phyloP scores from a whole-genome alignment of 2,113 vertebrate genomes.

The Anas platyrhynchos region DNA sequence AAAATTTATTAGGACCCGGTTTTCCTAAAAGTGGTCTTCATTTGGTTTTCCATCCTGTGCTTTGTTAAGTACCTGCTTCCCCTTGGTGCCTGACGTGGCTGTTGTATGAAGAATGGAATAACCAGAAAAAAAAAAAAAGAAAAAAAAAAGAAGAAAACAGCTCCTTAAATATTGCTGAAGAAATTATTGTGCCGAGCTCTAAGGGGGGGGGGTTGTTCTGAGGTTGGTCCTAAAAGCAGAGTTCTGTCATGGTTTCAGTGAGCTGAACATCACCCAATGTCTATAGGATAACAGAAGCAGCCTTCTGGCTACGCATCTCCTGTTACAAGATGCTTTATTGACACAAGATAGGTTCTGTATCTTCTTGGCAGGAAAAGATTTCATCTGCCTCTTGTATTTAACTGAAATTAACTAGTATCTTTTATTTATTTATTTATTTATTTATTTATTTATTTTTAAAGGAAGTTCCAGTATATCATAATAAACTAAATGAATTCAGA shows the following conservation, averaged over 20 bases:
- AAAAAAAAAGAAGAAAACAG: too few relatives aligned
- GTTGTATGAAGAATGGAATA: background rate
- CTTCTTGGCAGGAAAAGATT: constrained; percentile 24
- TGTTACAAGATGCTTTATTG: background rate
- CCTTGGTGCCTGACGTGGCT: background rate
- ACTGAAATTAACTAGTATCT: constrained; percentile 1
- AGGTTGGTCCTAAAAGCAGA: too few relatives aligned
- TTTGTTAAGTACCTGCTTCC: background rate
- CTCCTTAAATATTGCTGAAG: background rate
- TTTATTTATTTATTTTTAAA: background rate
- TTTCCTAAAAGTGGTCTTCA: background rate
- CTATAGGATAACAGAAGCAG: background rate
- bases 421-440: background rate
- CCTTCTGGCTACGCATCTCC: background rate
- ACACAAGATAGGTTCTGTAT: background rate
- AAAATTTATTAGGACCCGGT: background rate
- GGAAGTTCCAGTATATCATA: constrained; percentile 10
- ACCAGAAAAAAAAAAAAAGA: background rate
- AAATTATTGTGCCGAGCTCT: background rate
- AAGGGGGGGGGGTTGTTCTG: too few relatives aligned
- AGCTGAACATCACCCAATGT: background rate
- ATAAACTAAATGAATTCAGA: constrained; percentile 45
- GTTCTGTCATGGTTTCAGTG: too few relatives aligned
- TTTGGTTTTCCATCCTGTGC: background rate
- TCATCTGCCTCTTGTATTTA: constrained; percentile 2